Conservation (phyloP, 2,888 invertebrate genomes). For the Conistra vaccinii region DNA sequence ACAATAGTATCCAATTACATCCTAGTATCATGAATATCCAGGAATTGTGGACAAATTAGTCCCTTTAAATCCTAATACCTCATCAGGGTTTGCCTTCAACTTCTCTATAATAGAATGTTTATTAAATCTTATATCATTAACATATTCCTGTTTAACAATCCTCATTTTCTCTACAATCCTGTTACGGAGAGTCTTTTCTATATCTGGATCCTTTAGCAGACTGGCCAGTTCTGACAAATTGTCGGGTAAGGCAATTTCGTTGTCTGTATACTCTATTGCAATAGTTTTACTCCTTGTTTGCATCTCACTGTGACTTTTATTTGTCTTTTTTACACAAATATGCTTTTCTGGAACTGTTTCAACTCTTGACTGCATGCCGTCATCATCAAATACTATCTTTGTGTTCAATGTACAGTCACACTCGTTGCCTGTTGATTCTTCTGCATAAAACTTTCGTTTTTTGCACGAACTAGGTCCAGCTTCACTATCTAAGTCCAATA, state of each 20-base stretch:
- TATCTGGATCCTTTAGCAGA: slow-evolving; percentile 74
- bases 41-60: slow-evolving; percentile 79
- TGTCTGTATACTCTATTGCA: slow-evolving; percentile 75
- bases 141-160: slow-evolving; percentile 73
- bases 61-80: slow-evolving; percentile 81
- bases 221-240: slow-evolving; percentile 72
- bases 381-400: slow-evolving; percentile 85
- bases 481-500: slow-evolving; percentile 73
- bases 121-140: slow-evolving; percentile 78
- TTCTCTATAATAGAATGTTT: slow-evolving; percentile 77
- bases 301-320: slow-evolving; percentile 26
- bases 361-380: slow-evolving; percentile 76
- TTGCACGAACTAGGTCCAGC: slow-evolving; percentile 24
- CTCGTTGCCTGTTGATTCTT: slow-evolving; percentile 61
- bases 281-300: slow-evolving; percentile 62
- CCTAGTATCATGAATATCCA: slow-evolving; percentile 75
- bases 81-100: slow-evolving; percentile 78
- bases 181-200: slow-evolving; percentile 73
- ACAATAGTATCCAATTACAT: background rate
- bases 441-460: slow-evolving; percentile 33
- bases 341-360: slow-evolving; percentile 72
- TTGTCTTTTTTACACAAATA: slow-evolving; percentile 76
- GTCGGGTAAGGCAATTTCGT: slow-evolving; percentile 74
- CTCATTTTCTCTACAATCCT: slow-evolving; percentile 80
- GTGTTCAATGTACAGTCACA: slow-evolving; percentile 80